Conservation (phyloP, 64 coral and sea anemone species). For the Platygyra sinensis region DNA sequence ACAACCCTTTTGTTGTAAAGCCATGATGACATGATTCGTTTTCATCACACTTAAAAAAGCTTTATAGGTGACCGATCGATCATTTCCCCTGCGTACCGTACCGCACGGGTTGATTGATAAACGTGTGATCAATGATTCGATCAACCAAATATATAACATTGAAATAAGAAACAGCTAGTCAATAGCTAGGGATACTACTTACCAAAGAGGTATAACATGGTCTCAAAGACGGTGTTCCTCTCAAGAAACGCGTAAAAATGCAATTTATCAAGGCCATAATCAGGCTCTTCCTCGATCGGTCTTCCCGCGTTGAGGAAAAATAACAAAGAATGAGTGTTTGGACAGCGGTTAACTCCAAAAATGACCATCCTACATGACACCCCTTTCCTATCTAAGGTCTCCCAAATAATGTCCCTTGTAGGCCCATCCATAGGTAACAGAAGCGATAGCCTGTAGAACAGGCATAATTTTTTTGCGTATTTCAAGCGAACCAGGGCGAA, state of each 20-base stretch:
- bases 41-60: too few relatives aligned
- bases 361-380: slow-evolving; percentile 13
- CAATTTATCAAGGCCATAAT: background rate
- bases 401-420: background rate
- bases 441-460: background rate
- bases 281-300: background rate
- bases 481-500: too few relatives aligned
- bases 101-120: background rate
- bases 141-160: background rate
- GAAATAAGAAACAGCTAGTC: background rate
- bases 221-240: background rate
- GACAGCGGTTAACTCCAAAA: background rate
- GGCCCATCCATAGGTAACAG: too few relatives aligned
- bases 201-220: background rate
- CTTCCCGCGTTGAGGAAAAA: background rate
- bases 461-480: too few relatives aligned
- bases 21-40: too few relatives aligned
- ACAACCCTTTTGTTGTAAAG: background rate
- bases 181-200: background rate
- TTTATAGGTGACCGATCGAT: too few relatives aligned
- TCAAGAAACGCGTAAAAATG: slow-evolving; percentile 2
- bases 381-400: background rate
- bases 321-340: background rate
- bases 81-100: too few relatives aligned
- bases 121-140: background rate